A percentile compares a stretch with the other conserved stretches of the same genome.
These are phyloP conservation scores for Vireo altiloquus DNA, from an alignment of 2,113 vertebrate species.

Conservation along the genomic window DNA sequence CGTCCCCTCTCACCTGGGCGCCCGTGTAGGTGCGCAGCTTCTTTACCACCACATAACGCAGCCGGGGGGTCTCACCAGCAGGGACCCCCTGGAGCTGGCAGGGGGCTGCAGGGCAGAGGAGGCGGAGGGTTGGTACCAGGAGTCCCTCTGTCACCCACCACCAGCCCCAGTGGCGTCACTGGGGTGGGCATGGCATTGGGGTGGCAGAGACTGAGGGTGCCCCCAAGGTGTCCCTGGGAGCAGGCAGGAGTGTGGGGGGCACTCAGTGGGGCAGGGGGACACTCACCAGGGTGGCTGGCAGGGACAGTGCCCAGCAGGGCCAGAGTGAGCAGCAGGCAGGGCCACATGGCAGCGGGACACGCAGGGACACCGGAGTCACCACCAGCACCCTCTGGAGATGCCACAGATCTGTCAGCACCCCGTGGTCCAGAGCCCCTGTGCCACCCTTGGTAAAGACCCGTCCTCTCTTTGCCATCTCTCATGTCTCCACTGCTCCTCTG, in stretches of 20 bases:
- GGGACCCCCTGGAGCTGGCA: fast-evolving
- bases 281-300: not conserved
- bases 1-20: not conserved
- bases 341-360: not conserved
- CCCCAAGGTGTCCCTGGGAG: not conserved
- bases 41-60: fast-evolving
- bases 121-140: not conserved
- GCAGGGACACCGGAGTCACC: not conserved
- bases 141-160: not conserved
- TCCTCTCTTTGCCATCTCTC: not conserved
- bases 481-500: too few species aligned
- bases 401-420: not conserved
- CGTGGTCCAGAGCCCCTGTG: not conserved
- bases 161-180: fast-evolving
- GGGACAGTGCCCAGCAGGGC: not conserved
- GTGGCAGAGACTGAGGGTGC: not conserved
- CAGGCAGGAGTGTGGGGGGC: fast-evolving
- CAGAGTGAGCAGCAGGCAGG: not conserved
- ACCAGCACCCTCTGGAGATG: not conserved
- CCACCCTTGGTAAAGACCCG: too few species aligned
- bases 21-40: fast-evolving
- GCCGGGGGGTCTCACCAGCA: fast-evolving
- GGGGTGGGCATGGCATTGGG: not conserved
- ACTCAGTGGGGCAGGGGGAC: not conserved
- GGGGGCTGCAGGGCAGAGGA: not conserved